These are phyloP conservation scores for Chlorodrepanis virens DNA, from an alignment of 2,113 vertebrate species.

Conservation along the genomic window DNA sequence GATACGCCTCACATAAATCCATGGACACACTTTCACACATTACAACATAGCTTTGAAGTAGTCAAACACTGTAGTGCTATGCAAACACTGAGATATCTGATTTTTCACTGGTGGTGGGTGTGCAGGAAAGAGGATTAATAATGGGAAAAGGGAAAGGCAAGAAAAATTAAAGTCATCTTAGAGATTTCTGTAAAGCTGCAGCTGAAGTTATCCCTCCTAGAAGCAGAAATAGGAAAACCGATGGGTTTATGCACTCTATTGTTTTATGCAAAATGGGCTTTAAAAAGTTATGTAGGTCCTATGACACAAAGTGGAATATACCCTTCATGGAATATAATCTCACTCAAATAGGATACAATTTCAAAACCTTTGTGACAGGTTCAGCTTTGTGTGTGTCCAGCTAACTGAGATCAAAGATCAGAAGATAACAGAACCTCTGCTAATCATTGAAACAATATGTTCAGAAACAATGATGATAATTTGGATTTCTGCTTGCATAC, in stretches of 20 bases:
- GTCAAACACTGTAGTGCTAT: background rate
- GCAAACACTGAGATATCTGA: background rate
- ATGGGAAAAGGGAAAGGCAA: background rate
- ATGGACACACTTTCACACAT: background rate
- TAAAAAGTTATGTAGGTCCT: background rate
- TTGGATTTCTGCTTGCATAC: background rate
- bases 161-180: background rate
- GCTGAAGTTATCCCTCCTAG: background rate
- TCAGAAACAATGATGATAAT: background rate
- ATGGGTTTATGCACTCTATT: background rate
- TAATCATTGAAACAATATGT: background rate
- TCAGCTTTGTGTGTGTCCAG: background rate
- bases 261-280: background rate
- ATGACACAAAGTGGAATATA: background rate
- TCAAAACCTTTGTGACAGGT: background rate
- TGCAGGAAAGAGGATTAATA: background rate
- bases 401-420: background rate
- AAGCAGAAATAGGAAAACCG: background rate
- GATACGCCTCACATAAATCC: background rate
- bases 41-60: background rate
- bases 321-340: background rate
- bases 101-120: background rate
- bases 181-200: background rate
- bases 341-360: background rate
- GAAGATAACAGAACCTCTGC: background rate